Conservation (phyloP, 2,888 invertebrate species). For the Lepidonotus clava region DNA sequence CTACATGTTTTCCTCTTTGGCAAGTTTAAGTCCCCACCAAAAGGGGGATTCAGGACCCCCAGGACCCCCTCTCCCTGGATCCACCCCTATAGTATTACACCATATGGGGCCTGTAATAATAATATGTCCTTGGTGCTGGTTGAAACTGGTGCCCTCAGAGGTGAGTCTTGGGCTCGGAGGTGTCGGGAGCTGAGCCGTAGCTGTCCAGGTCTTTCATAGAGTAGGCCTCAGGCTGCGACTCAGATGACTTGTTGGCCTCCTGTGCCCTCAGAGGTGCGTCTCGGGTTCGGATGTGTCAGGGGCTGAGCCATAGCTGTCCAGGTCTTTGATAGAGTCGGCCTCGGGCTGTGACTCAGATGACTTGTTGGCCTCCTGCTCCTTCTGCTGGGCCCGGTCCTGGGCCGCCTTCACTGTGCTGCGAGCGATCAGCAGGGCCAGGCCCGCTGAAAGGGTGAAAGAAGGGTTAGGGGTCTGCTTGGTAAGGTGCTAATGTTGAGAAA, state of each 20-base stretch:
- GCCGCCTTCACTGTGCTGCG: conserved; percentile 57
- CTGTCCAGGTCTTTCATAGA: not conserved
- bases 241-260: not conserved
- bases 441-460: conserved; percentile 58
- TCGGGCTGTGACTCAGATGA: conserved; percentile 26
- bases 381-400: not conserved
- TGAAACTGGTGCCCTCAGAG: too few species aligned
- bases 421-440: conserved; percentile 65
- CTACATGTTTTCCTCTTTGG: too few species aligned
- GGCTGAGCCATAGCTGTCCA: conserved; percentile 58
- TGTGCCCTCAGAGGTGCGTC: conserved; percentile 58
- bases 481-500: too few species aligned
- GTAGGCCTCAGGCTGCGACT: not conserved
- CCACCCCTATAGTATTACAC: too few species aligned
- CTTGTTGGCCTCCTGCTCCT: conserved; percentile 46
- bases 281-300: conserved; percentile 60
- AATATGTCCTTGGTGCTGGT: too few species aligned
- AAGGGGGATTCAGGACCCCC: too few species aligned
- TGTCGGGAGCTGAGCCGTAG: conserved; percentile 1
- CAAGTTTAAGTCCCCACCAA: too few species aligned
- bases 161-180: conserved; percentile 55
- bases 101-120: too few species aligned
- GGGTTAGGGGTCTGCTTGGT: not conserved
- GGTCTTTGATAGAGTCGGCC: conserved; percentile 57
- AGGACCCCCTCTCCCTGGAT: too few species aligned